A percentile compares a stretch with the other conserved stretches of the same genome.
Conservation (phyloP, 2,113 vertebrate genomes). For the Chionis minor region DNA sequence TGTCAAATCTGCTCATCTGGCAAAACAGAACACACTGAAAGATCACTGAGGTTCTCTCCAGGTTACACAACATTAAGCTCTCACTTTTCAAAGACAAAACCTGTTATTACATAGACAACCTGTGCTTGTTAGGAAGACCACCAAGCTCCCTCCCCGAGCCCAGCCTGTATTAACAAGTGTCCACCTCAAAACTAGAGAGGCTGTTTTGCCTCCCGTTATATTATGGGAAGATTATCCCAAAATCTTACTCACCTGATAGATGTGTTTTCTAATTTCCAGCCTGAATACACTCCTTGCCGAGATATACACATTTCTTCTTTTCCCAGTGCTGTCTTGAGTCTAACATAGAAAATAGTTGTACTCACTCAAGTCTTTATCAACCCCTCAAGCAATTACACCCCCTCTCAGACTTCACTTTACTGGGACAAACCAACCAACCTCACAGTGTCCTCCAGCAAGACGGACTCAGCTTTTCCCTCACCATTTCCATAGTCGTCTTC, state of each 20-base stretch:
- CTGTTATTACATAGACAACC: background rate
- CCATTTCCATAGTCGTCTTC: background rate
- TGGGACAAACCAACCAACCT: background rate
- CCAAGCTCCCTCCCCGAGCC: background rate
- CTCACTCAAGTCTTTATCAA: background rate
- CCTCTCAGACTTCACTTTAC: background rate
- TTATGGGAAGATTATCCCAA: background rate
- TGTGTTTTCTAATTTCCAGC: background rate
- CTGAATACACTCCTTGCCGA: background rate
- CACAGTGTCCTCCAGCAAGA: fast-evolving
- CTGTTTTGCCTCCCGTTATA: background rate
- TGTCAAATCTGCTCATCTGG: background rate
- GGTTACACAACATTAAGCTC: background rate
- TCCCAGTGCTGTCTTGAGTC: background rate
- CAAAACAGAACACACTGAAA: background rate
- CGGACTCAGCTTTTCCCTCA: background rate
- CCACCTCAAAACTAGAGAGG: background rate
- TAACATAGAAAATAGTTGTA: background rate
- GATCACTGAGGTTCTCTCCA: background rate
- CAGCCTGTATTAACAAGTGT: background rate
- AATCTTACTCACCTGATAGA: background rate
- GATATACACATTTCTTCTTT: background rate
- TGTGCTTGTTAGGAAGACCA: background rate
- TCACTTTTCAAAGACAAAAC: background rate
- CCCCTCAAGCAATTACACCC: background rate